phyloP scores from a whole-genome alignment of 2,888 invertebrate species.

The Hyppa rectilinea region DNA sequence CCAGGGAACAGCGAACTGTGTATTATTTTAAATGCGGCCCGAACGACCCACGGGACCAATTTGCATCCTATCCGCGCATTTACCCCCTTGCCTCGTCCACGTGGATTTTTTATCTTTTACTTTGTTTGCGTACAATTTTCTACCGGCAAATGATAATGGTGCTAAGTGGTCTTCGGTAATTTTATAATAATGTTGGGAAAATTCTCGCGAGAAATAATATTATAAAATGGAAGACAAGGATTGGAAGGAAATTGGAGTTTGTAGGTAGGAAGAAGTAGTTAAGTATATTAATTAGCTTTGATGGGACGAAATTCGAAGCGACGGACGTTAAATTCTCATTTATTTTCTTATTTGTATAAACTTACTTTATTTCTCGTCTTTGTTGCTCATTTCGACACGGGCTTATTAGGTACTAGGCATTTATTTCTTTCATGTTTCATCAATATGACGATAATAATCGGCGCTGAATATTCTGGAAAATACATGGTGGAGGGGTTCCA shows the following conservation, averaged over 20 bases:
- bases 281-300: constrained; percentile 29
- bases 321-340: background rate
- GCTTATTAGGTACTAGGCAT: background rate
- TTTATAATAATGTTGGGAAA: constrained; percentile 39
- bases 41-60: constrained; percentile 62
- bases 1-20: constrained; percentile 44
- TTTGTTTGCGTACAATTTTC: constrained; percentile 63
- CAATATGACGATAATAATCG: background rate
- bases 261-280: constrained; percentile 9
- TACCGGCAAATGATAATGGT: constrained; percentile 55
- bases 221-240: constrained; percentile 30
- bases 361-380: background rate
- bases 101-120: constrained; percentile 55
- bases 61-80: constrained; percentile 64
- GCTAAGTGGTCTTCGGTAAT: constrained; percentile 61
- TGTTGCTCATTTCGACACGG: background rate
- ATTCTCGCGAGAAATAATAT: constrained; percentile 45
- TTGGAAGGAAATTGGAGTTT: constrained; percentile 31
- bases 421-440: background rate
- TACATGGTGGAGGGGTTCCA: no score
- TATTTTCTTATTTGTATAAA: background rate
- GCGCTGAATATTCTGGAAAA: background rate
- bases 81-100: constrained; percentile 59
- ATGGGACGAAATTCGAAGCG: constrained; percentile 13
- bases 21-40: constrained; percentile 69